Conservation (phyloP, 2,888 invertebrate species). For the Spodoptera littoralis region DNA sequence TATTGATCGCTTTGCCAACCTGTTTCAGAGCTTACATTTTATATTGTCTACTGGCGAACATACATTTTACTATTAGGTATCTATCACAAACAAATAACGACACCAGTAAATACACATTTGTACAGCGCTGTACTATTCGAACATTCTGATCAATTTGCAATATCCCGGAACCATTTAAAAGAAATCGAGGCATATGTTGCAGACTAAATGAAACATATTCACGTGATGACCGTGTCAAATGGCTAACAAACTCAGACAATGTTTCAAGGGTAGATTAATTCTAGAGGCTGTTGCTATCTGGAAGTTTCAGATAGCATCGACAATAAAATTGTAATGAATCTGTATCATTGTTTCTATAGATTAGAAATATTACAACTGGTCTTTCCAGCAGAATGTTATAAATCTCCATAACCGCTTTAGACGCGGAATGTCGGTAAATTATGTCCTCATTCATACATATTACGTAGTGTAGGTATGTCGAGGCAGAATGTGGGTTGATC, state of each 20-base stretch:
- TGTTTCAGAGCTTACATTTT: not conserved
- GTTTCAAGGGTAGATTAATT: constrained; percentile 68
- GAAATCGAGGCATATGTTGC: constrained; percentile 54
- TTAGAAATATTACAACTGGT: not conserved
- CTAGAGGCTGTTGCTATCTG: constrained; percentile 51
- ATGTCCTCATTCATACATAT: constrained; percentile 24
- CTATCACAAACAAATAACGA: too few relatives aligned
- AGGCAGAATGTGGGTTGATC: constrained; percentile 48
- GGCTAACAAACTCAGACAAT: constrained; percentile 46
- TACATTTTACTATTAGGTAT: too few relatives aligned
- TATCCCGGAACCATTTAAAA: constrained; percentile 52
- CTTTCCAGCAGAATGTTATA: constrained; percentile 6
- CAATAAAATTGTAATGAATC: constrained; percentile 30
- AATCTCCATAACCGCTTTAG: constrained; percentile 6
- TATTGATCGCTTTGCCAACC: constrained; percentile 24
- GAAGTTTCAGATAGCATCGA: constrained; percentile 31
- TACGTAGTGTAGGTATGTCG: constrained; percentile 19
- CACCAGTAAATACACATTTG: constrained; percentile 1
- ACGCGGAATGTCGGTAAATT: constrained; percentile 31
- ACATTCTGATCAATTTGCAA: constrained; percentile 30
- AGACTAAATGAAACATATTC: constrained; percentile 46
- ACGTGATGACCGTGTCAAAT: constrained; percentile 55
- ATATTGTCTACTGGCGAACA: too few relatives aligned
- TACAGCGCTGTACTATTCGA: constrained; percentile 13
- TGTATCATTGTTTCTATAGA: constrained; percentile 3